Conservation (phyloP, 2,113 vertebrate species). For the Theropithecus gelada region DNA sequence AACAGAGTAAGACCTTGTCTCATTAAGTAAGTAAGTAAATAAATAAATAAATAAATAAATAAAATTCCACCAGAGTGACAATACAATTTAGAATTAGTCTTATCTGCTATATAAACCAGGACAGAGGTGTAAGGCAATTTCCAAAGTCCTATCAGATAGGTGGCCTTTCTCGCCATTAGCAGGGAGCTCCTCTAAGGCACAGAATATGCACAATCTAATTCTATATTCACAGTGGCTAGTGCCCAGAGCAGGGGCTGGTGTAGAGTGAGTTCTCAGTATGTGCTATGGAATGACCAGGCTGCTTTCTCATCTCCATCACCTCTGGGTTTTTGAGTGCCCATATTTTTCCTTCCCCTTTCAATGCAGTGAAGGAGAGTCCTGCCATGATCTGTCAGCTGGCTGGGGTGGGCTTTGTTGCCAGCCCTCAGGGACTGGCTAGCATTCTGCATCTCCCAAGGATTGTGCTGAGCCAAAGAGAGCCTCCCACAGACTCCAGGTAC, state of each 20-base stretch:
- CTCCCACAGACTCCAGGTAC: background rate
- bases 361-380: background rate
- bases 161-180: background rate
- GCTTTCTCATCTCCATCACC: background rate
- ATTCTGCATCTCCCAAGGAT: background rate
- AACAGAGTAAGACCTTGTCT: no score
- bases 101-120: background rate
- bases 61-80: background rate
- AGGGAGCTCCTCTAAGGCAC: rapidly evolving
- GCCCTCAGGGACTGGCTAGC: background rate
- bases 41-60: background rate
- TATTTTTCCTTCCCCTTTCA: background rate
- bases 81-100: background rate
- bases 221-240: background rate
- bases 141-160: background rate
- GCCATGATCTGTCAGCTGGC: background rate
- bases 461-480: background rate
- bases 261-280: background rate
- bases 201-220: background rate
- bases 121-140: background rate
- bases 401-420: background rate
- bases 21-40: no score
- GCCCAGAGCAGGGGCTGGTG: background rate
- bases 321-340: background rate
- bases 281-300: background rate